Evolutionary conservation across 2,797 vertebrate species (phyloP).

Genomic region (Knipowitschia caucasica): DNA sequence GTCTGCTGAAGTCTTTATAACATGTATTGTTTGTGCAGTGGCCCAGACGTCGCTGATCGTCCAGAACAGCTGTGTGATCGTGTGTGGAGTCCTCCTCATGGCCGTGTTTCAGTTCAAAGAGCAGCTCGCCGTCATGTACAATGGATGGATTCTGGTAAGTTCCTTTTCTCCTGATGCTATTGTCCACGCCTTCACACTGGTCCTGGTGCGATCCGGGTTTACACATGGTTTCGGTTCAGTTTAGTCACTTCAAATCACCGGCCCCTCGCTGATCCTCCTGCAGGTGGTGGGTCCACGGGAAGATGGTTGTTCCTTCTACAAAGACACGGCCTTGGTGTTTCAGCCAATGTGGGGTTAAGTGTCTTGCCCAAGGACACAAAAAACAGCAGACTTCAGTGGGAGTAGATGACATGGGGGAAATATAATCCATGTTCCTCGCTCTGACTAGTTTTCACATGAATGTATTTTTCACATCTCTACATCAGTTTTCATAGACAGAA

Average conservation of each 20-base stretch:
- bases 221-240: background rate
- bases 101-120: slow-evolving; percentile 89
- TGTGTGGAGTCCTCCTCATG: slow-evolving; percentile 94
- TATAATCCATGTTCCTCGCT: no score
- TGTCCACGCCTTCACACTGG: background rate
- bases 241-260: background rate
- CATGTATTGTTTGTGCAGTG: slow-evolving; percentile 74
- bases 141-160: slow-evolving; percentile 96
- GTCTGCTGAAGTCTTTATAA: slow-evolving; percentile 42
- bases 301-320: no score
- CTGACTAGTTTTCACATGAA: no score
- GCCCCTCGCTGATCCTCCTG: no score
- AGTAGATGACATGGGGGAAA: no score
- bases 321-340: no score
- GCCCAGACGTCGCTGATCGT: slow-evolving; percentile 93
- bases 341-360: no score
- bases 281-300: no score
- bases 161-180: background rate
- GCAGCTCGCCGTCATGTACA: slow-evolving; percentile 84
- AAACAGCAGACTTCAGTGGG: no score
- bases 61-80: slow-evolving; percentile 92
- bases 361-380: no score
- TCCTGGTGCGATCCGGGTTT: background rate
- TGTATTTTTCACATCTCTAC: no score
- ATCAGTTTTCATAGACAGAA: no score